phyloP scores from a whole-genome alignment of 2,888 invertebrate species.

The Pimpla rufipes region DNA sequence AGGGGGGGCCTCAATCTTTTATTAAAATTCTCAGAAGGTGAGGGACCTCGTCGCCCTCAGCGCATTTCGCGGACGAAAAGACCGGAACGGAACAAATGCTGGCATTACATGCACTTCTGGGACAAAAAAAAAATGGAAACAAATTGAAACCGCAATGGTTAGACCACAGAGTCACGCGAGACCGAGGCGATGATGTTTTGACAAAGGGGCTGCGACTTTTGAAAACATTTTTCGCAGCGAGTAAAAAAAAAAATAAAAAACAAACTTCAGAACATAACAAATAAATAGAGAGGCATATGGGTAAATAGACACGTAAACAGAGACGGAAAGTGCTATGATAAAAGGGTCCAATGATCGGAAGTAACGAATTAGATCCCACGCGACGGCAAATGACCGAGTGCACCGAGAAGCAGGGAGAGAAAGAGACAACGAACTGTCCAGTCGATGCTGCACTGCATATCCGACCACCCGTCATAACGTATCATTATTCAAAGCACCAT shows the following conservation, averaged over 20 bases:
- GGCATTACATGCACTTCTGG: constrained; percentile 6
- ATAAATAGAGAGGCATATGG: background rate
- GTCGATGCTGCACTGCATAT: constrained; percentile 60
- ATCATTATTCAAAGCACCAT: constrained; percentile 79
- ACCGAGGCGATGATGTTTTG: constrained; percentile 28
- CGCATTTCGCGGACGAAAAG: constrained; percentile 12
- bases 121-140: background rate
- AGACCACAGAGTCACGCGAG: constrained; percentile 36
- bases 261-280: background rate
- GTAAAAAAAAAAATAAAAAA: background rate
- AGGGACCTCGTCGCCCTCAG: background rate
- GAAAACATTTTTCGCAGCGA: background rate
- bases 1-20: background rate
- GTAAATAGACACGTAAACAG: constrained; percentile 9
- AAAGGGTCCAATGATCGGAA: constrained; percentile 40
- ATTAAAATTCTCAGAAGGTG: constrained; percentile 21
- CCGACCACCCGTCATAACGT: constrained; percentile 71
- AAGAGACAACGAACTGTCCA: constrained; percentile 58
- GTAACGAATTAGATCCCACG: constrained; percentile 67
- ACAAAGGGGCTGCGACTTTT: constrained; percentile 6
- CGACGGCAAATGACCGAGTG: constrained; percentile 49
- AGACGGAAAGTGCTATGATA: background rate
- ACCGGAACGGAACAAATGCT: constrained; percentile 16
- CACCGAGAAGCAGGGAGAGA: constrained; percentile 32
- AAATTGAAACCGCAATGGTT: constrained; percentile 10